These are phyloP conservation scores for Oryzias javanicus DNA, from an alignment of 2,113 vertebrate genomes.

Conservation along the genomic window DNA sequence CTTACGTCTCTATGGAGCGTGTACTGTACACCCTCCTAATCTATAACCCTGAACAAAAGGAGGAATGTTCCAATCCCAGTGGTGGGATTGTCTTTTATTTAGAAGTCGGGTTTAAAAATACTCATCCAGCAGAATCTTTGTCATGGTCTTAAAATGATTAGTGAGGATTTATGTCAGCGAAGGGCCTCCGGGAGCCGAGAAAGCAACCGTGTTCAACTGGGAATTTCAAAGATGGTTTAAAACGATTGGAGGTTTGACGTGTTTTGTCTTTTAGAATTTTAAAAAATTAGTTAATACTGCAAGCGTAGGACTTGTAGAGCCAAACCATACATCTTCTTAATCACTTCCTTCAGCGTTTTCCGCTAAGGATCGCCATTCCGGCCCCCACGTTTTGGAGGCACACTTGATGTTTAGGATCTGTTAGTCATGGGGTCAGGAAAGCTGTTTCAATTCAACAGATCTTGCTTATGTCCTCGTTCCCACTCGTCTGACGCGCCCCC, in stretches of 20 bases:
- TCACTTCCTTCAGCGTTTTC: neutral
- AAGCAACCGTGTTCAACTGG: constrained; percentile 27
- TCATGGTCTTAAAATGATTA: constrained; percentile 65
- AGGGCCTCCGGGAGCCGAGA: constrained; percentile 47
- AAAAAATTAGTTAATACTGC: too few species aligned
- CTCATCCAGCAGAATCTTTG: constrained; percentile 39
- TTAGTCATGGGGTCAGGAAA: constrained; percentile 18
- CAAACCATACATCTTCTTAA: neutral
- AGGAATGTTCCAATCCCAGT: constrained; percentile 25
- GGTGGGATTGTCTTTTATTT: constrained; percentile 38
- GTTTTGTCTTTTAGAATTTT: too few species aligned
- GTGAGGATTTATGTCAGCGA: constrained; percentile 68
- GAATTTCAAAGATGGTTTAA: too few species aligned
- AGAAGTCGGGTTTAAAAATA: constrained; percentile 41
- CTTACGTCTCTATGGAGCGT: neutral
- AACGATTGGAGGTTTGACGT: too few species aligned
- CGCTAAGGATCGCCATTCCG: neutral
- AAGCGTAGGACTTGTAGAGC: too few species aligned
- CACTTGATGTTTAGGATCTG: constrained; percentile 19
- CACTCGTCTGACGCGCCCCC: constrained; percentile 34
- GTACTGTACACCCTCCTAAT: neutral
- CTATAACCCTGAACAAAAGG: constrained; percentile 15
- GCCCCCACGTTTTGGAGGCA: neutral
- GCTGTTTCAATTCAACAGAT: constrained; percentile 8
- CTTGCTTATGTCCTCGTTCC: constrained; percentile 25